A percentile compares a stretch with the other conserved stretches of the same genome.
Evolutionary conservation across 2,888 invertebrate species (phyloP).

Genomic region (Drosophila paramelanica): DNA sequence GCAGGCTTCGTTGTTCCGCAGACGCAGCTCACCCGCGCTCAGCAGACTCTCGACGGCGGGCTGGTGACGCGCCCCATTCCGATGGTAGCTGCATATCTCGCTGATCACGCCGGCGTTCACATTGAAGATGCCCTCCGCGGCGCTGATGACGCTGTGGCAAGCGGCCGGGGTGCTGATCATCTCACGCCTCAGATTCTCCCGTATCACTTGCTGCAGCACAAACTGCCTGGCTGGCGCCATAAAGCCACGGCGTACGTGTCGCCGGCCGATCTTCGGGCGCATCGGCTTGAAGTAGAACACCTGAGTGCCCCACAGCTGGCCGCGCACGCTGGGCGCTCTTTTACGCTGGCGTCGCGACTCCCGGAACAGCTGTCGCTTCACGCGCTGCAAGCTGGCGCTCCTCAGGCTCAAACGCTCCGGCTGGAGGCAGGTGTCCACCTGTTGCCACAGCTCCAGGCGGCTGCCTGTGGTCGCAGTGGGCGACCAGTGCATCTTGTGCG

Average conservation of each 20-base stretch:
- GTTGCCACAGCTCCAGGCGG: slow-evolving; percentile 54
- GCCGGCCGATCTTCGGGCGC: slow-evolving; percentile 53
- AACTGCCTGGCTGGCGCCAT: slow-evolving; percentile 42
- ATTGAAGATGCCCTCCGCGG: slow-evolving; percentile 51
- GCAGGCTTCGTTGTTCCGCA: slow-evolving; percentile 58
- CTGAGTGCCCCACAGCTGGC: slow-evolving; percentile 46
- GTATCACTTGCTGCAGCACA: slow-evolving; percentile 44
- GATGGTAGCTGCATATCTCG: slow-evolving; percentile 65
- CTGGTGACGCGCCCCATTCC: slow-evolving; percentile 51
- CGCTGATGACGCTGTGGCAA: slow-evolving; percentile 27
- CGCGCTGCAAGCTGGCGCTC: slow-evolving; percentile 43
- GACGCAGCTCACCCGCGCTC: slow-evolving; percentile 11
- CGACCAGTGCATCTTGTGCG: slow-evolving; percentile 46
- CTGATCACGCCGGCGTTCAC: slow-evolving; percentile 49
- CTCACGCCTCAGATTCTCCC: slow-evolving; percentile 49
- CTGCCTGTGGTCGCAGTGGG: slow-evolving; percentile 31
- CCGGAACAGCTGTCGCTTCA: slow-evolving; percentile 74
- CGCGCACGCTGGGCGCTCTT: slow-evolving; percentile 10
- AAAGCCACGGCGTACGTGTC: slow-evolving; percentile 57
- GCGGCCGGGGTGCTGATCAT: slow-evolving; percentile 26
- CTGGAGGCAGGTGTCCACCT: slow-evolving; percentile 58
- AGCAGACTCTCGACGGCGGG: slow-evolving; percentile 41
- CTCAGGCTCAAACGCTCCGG: slow-evolving; percentile 26
- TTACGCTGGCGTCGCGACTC: slow-evolving; percentile 59
- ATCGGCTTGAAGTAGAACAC: slow-evolving; percentile 48